Conservation (phyloP, 2,888 invertebrate species). For the Aleiodes leptofemur region DNA sequence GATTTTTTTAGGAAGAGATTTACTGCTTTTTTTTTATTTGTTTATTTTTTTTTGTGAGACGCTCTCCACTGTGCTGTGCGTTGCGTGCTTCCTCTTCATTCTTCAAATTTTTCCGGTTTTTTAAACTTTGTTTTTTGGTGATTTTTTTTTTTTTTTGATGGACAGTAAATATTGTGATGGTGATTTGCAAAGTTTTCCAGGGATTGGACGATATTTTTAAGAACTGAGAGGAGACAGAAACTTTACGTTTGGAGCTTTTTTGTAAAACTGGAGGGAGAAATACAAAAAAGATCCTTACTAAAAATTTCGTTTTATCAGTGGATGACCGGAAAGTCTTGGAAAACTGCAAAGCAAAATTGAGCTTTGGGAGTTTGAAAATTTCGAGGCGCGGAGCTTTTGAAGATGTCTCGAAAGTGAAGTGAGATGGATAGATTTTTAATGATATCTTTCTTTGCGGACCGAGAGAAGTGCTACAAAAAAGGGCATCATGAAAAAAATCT, state of each 20-base stretch:
- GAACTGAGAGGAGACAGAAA: too few relatives aligned
- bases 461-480: neutral
- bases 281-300: too few relatives aligned
- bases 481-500: neutral
- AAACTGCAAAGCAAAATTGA: neutral
- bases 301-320: too few relatives aligned
- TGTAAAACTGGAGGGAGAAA: too few relatives aligned
- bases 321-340: too few relatives aligned
- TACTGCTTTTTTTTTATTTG: slow-evolving; percentile 39
- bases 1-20: slow-evolving; percentile 20
- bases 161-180: neutral
- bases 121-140: slow-evolving; percentile 38
- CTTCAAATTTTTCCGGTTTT: slow-evolving; percentile 52
- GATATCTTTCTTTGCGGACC: neutral
- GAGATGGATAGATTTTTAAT: neutral
- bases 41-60: slow-evolving; percentile 45
- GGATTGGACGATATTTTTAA: too few relatives aligned
- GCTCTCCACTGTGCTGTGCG: slow-evolving; percentile 51
- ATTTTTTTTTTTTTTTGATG: slow-evolving; percentile 36
- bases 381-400: neutral
- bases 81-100: slow-evolving; percentile 49
- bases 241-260: too few relatives aligned
- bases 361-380: neutral
- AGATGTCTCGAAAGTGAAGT: neutral
- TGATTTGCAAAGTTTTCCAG: neutral